Percentiles rank a stretch among this genome's conserved stretches.
Evolutionary conservation across 2,113 vertebrate species (phyloP).

Genomic region (Oxyura jamaicensis): DNA sequence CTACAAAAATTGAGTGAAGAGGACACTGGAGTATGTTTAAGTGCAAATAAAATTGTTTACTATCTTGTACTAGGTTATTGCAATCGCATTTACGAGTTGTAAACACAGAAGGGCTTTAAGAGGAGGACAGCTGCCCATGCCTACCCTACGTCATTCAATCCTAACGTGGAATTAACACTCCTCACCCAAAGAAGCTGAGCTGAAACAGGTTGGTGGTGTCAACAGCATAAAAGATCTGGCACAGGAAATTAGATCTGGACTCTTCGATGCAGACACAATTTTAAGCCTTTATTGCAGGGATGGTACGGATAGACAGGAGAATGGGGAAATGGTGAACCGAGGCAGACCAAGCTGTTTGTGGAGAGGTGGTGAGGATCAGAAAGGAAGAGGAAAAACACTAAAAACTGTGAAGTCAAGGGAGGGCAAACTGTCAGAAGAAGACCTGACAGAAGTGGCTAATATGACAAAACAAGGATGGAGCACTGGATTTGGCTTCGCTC

Average conservation of each 20-base stretch:
- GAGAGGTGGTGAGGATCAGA: background rate
- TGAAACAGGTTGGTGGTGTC: accelerated
- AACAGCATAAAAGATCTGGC: background rate
- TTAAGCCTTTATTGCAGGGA: background rate
- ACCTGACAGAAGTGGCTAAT: background rate
- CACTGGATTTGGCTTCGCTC: background rate
- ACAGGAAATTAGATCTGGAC: accelerated
- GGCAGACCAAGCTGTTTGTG: background rate
- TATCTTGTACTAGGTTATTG: background rate
- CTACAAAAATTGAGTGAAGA: background rate
- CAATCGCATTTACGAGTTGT: background rate
- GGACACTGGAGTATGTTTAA: background rate
- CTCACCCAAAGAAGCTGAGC: background rate
- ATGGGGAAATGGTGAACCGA: too few relatives aligned
- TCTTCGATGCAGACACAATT: background rate
- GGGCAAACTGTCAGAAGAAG: background rate
- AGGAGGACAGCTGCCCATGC: background rate
- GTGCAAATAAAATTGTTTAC: background rate
- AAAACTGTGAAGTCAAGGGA: background rate
- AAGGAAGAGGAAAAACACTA: background rate
- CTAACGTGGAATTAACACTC: background rate
- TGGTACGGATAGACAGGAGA: background rate
- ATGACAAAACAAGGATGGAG: background rate
- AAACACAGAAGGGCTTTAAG: background rate
- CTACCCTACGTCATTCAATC: background rate